phyloP scores from a whole-genome alignment of 2,888 invertebrate species.

The Apodemia duryi region DNA sequence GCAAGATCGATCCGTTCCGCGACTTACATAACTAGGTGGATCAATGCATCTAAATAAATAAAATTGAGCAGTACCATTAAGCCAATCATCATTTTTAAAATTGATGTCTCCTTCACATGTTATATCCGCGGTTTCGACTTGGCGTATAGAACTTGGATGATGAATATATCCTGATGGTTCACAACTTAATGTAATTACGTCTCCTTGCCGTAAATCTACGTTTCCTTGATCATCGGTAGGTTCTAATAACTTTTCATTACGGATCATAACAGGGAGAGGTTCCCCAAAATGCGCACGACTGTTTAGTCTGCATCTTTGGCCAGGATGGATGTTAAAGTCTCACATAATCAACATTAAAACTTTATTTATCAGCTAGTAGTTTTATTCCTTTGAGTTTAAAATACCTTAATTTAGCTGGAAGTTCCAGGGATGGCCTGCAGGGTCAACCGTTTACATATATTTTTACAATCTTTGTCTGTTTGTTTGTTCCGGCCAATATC shows the following conservation, averaged over 20 bases:
- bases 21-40: conserved; percentile 49
- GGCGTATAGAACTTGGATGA: conserved; percentile 44
- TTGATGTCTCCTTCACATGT: conserved; percentile 49
- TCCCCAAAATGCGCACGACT: conserved; percentile 52
- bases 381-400: too few species aligned
- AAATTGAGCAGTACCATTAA: conserved; percentile 47
- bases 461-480: too few species aligned
- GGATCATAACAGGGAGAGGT: conserved; percentile 57
- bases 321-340: conserved; percentile 44
- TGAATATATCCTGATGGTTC: conserved; percentile 39
- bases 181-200: too few species aligned
- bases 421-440: too few species aligned
- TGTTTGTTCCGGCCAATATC: too few species aligned
- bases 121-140: conserved; percentile 43
- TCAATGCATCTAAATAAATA: conserved; percentile 44
- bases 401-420: too few species aligned
- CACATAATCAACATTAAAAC: conserved; percentile 51
- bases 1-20: conserved; percentile 51
- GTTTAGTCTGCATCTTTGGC: conserved; percentile 50
- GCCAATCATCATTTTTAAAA: conserved; percentile 57
- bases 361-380: conserved; percentile 39
- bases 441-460: too few species aligned
- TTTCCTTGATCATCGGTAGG: conserved; percentile 54
- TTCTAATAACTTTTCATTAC: conserved; percentile 50
- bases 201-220: conserved; percentile 38